Evolutionary conservation across 2,797 vertebrate species (phyloP), one percentile per base, ranked within the genome.

Genomic region (Galago senegalensis): DNA sequence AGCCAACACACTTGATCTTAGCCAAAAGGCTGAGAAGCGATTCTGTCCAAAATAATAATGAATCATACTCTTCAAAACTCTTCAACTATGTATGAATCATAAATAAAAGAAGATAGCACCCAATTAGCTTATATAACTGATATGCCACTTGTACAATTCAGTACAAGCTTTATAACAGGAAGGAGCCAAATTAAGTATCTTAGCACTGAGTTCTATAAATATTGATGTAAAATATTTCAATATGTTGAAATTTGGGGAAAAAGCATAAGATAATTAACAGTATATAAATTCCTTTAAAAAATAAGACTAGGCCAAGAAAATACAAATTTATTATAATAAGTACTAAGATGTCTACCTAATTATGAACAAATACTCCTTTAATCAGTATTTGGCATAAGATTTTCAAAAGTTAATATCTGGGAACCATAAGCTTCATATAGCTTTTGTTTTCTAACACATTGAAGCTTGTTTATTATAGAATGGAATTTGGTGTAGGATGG

Each of bases 381-480:
- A 83, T 87, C 65, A 87, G 31, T 87, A 89, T 72, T 93, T 90
- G 76, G 43, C 31, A 87, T 49, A 87, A 65, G 16, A 61, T 91
- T 95, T 95, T 93, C 92, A 94, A 97, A 92, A 56, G 76, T 92
- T 91, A 80, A 89, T 89, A 94, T 97, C 80, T 94, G 67, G 11
- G 12, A 96, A 88, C n/a, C 80, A 43, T 88, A 96, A 77, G 31
- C 93, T 97, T 96, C 76, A 84, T 53, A 56, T 9, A 60, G 34
- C 73, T 85, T 96, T 95, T 96, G 49, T 95, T 95, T 93, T 84
- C 37, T 72, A 93, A 84, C 84, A 76, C 76, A 92, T 11, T 94
- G 65, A 95, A 91, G n/a, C 56, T 89, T 93, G 87, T 95, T 97
- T 94, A 91, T 96, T 97, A 96, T 23, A 86, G 60, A 92, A 60